A percentile compares a stretch with the other conserved stretches of the same genome.
Evolutionary conservation across 2,797 vertebrate species (phyloP).

Genomic region (Xiphorhynchus erythropygius): DNA sequence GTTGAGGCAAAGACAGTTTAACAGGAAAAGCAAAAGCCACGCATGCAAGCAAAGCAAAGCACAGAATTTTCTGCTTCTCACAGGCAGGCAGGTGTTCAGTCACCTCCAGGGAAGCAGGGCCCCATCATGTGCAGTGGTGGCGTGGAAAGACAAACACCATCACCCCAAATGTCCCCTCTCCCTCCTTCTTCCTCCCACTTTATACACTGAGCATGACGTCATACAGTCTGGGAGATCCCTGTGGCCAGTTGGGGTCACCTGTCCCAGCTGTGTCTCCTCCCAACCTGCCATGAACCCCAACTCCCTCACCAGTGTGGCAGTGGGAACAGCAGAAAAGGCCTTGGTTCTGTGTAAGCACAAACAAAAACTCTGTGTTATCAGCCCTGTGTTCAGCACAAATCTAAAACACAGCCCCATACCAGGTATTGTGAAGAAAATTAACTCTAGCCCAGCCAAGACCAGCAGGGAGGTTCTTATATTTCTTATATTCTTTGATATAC

Average conservation of each 20-base stretch:
- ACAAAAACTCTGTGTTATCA: not conserved
- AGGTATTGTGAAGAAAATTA: not conserved
- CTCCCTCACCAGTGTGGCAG: no score
- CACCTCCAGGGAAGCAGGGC: not conserved
- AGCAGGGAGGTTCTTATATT: not conserved
- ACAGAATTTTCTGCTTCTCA: not conserved
- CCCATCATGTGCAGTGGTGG: not conserved
- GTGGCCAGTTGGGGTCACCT: not conserved
- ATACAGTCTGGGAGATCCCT: not conserved
- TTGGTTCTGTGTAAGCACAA: not conserved
- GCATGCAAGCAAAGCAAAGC: not conserved
- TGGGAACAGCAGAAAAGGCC: not conserved
- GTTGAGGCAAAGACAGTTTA: not conserved
- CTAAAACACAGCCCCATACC: not conserved
- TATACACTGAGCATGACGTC: not conserved
- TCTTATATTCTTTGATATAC: not conserved
- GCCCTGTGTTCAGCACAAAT: not conserved
- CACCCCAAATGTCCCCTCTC: not conserved
- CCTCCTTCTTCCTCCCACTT: not conserved
- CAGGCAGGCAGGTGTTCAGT: no score
- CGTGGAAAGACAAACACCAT: not conserved
- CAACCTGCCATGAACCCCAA: no score
- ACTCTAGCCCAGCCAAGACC: not conserved
- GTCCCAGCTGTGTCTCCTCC: not conserved
- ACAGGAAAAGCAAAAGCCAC: not conserved